Percentiles rank a stretch among this genome's conserved stretches.
These are phyloP conservation scores for Staurois parvus DNA, from an alignment of 2,797 vertebrate genomes.

Conservation along the genomic window DNA sequence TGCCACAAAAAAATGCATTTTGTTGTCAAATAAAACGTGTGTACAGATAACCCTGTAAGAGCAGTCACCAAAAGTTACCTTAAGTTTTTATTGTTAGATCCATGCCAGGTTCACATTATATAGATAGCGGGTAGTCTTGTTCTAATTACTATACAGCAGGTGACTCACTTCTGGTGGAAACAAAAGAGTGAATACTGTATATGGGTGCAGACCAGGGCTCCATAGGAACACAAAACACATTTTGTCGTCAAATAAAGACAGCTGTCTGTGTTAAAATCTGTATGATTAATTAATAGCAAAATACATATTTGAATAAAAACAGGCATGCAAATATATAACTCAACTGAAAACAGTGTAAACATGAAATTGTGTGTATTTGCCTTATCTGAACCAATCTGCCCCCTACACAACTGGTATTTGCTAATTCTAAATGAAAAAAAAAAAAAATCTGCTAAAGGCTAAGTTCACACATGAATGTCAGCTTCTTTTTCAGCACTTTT, in stretches of 20 bases:
- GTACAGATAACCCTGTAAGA: too few species aligned
- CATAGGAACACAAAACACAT: background rate
- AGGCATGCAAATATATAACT: background rate
- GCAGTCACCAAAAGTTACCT: too few species aligned
- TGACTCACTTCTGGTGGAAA: background rate
- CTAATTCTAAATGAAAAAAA: too few species aligned
- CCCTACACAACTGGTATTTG: background rate
- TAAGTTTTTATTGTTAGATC: background rate
- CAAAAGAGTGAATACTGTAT: background rate
- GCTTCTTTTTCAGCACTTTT: too few species aligned
- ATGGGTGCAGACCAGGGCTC: background rate
- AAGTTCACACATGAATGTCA: too few species aligned
- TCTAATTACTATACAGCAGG: background rate
- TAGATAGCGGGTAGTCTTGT: background rate
- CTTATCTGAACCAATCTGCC: background rate
- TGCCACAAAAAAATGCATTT: too few species aligned
- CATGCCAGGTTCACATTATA: background rate
- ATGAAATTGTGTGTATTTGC: background rate
- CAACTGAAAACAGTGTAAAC: background rate
- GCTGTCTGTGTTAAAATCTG: background rate
- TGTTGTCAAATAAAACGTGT: too few species aligned
- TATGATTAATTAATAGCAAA: background rate
- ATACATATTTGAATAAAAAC: background rate
- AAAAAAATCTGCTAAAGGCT: too few species aligned
- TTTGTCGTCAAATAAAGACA: too few species aligned